Base-by-base conservation (phyloP, 2,888 invertebrate species). In the Archips xylosteana region DNA sequence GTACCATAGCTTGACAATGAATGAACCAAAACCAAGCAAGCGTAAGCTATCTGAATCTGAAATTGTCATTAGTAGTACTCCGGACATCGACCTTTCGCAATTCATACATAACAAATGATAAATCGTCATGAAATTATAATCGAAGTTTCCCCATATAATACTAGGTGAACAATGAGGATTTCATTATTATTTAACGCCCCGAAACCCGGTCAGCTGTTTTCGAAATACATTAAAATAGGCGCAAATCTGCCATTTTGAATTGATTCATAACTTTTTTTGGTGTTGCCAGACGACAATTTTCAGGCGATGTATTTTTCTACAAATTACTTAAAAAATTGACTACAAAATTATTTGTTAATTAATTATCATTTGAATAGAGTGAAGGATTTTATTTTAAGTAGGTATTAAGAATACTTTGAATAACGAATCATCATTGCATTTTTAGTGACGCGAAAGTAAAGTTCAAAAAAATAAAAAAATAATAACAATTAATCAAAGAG, bases 201-300 rank as follows among this genome's bases (percentile, higher is more conserved):
- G 63, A 12, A 69, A 57, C 51, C 42, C 73, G 59, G 49, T 73
- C 73, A 73, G 73, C 73, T 73, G 73, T 49, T 73, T 73, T 73
- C 69, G 73, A 73, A 73, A 73, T 69, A 64, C 68, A 73, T 73
- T 69, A 68, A 64, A 73, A 73, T 68, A 68, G 68, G 63, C 73
- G 73, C 73, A 73, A 73, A 73, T 73, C 73, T 73, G 73, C 73
- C 73, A 73, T 73, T 73, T 73, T 73, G 68, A 73, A 69, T 73
- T 64, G 63, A 73, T 69, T 73, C 73, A 69, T 73, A 59, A 70
- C 57, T 68, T 73, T 73, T 57, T 64, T 49, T 47, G 51, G 32
- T 73, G 73, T 64, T 69, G 57, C 73, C 63, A 62, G 54, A n/a
- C 5, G 10, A 47, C 36, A 67, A 67, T 57, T 8, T 59, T 34